These are phyloP conservation scores for Phyllopteryx taeniolatus DNA, from an alignment of 2,113 vertebrate genomes.

Conservation along the genomic window DNA sequence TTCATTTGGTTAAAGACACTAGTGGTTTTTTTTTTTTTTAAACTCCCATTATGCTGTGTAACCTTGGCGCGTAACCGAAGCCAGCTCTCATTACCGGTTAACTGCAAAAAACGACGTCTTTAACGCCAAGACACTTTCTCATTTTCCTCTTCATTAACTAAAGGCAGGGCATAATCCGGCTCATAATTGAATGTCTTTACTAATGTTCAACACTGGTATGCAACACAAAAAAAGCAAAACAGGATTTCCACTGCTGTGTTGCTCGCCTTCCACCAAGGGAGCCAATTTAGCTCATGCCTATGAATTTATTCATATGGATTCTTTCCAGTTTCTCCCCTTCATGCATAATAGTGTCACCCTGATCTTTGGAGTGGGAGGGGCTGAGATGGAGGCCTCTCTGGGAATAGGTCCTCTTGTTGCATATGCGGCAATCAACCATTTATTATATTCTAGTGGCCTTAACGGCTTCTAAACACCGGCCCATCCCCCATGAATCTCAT, in stretches of 20 bases:
- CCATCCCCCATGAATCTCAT: conserved; percentile 13
- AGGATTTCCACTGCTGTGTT: conserved; percentile 14
- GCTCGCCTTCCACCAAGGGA: conserved; percentile 22
- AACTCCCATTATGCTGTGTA: conserved; percentile 15
- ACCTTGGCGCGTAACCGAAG: conserved; percentile 26
- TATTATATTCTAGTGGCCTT: conserved; percentile 9
- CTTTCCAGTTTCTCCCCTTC: not conserved
- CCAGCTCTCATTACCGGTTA: conserved; percentile 54
- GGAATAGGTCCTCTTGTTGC: conserved; percentile 18
- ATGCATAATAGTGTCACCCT: conserved; percentile 12
- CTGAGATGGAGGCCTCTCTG: conserved; percentile 10
- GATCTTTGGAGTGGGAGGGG: conserved; percentile 10
- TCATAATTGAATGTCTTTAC: conserved; percentile 52
- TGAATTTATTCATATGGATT: conserved; percentile 37
- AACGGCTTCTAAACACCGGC: conserved; percentile 9
- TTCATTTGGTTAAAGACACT: conserved; percentile 42
- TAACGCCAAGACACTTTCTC: conserved; percentile 51
- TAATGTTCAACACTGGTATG: conserved; percentile 35
- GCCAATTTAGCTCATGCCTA: conserved; percentile 31
- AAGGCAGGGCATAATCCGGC: conserved; percentile 51
- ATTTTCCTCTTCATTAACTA: conserved; percentile 70
- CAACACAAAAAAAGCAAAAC: not conserved
- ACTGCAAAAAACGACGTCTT: conserved; percentile 51
- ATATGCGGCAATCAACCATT: conserved; percentile 10
- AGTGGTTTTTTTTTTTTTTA: not conserved